These are phyloP conservation scores for Botrylloides violaceus DNA, from an alignment of 23 tunicate species.

Conservation along the genomic window DNA sequence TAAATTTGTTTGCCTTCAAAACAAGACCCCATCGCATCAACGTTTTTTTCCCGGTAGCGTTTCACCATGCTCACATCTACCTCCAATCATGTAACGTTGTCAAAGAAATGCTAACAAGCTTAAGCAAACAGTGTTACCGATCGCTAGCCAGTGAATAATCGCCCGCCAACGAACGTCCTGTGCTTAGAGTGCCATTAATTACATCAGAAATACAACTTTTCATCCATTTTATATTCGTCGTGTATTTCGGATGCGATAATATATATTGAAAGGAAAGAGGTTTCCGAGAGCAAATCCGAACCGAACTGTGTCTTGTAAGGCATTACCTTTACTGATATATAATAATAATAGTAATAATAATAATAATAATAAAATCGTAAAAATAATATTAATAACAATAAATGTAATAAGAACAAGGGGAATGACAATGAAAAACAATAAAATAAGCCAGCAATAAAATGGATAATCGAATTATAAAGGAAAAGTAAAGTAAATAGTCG, in stretches of 20 bases:
- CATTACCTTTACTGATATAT: background rate
- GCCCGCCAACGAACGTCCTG: background rate
- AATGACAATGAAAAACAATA: background rate
- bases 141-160: background rate
- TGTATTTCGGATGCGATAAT: background rate
- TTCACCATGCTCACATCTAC: background rate
- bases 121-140: background rate
- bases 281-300: background rate
- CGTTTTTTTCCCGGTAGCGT: slow-evolving; percentile 2
- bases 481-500: background rate
- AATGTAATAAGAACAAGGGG: background rate
- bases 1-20: background rate
- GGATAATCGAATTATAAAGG: background rate
- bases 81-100: background rate
- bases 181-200: background rate
- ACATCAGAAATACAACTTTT: background rate
- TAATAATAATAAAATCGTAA: background rate
- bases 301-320: slow-evolving; percentile 2
- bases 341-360: background rate
- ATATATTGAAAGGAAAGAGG: background rate
- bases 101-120: background rate
- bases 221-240: background rate
- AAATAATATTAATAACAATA: background rate
- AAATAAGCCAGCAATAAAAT: background rate
- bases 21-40: slow-evolving; percentile 4